Percentiles rank a stretch among this genome's conserved stretches.
Evolutionary conservation across 2,888 invertebrate genomes (phyloP).

Genomic region (Beris morrisii): DNA sequence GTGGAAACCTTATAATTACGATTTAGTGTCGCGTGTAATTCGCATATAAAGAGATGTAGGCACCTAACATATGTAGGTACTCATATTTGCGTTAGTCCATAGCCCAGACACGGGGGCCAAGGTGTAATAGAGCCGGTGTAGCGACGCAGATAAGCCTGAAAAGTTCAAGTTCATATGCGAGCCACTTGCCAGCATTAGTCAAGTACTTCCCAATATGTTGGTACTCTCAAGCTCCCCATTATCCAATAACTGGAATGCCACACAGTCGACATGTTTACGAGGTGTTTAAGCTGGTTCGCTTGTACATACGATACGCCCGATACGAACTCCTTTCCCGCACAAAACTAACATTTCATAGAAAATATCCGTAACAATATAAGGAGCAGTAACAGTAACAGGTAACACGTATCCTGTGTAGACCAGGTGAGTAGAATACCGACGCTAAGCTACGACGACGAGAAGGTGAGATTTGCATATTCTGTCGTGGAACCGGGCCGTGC

Average conservation of each 20-base stretch:
- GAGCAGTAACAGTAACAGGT: slow-evolving; percentile 24
- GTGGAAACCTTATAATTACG: slow-evolving; percentile 4
- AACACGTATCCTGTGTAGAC: slow-evolving; percentile 1
- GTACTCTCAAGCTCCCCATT: too few species aligned
- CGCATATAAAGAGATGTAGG: slow-evolving; percentile 1
- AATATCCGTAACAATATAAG: neutral
- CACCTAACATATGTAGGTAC: too few species aligned
- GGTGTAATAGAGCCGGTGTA: neutral
- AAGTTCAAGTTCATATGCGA: slow-evolving; percentile 18
- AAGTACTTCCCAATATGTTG: too few species aligned
- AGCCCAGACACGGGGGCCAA: neutral
- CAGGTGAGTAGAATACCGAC: neutral
- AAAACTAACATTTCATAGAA: neutral
- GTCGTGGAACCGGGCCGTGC: slow-evolving; percentile 15
- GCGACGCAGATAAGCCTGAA: neutral
- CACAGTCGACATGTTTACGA: too few species aligned
- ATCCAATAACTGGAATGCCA: too few species aligned
- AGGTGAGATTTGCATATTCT: slow-evolving; percentile 23
- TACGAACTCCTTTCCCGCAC: too few species aligned
- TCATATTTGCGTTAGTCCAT: slow-evolving; percentile 14
- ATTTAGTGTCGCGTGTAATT: slow-evolving; percentile 28
- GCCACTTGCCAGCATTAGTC: too few species aligned
- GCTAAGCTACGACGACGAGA: neutral
- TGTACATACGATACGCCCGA: too few species aligned
- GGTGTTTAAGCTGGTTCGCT: too few species aligned